Conservation (phyloP, 2,888 invertebrate genomes). For the Cephus nigrinus region DNA sequence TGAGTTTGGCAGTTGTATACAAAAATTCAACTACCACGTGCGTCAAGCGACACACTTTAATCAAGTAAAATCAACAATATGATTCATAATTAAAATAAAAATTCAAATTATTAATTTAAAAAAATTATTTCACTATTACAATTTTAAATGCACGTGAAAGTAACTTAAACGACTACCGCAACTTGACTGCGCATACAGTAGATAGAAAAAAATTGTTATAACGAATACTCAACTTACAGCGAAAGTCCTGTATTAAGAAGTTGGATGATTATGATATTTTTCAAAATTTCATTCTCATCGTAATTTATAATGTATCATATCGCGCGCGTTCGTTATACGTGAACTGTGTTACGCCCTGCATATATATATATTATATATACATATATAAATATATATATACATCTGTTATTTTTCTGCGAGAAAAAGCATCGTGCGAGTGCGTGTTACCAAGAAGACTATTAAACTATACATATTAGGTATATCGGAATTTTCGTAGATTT, state of each 20-base stretch:
- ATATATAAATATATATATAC: slow-evolving; percentile 37
- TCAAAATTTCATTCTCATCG: neutral
- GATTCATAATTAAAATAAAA: neutral
- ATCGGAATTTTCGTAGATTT: neutral
- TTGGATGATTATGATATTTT: neutral
- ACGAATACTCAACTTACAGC: neutral
- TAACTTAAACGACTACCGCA: too few relatives aligned
- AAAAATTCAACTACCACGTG: too few relatives aligned
- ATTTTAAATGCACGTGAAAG: neutral
- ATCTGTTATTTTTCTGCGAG: slow-evolving; percentile 46
- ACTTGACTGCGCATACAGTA: too few relatives aligned
- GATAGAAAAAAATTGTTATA: neutral
- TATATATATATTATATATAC: slow-evolving; percentile 26
- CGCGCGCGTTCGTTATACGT: neutral
- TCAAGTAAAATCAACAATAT: too few relatives aligned
- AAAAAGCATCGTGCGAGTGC: slow-evolving; percentile 23
- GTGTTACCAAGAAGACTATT: slow-evolving; percentile 30
- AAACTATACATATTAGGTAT: slow-evolving; percentile 29
- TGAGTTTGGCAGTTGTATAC: too few relatives aligned
- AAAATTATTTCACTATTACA: too few relatives aligned
- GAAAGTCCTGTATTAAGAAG: neutral
- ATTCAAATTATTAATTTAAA: neutral
- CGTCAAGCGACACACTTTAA: too few relatives aligned
- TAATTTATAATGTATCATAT: neutral
- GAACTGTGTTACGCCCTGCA: slow-evolving; percentile 1